Evolutionary conservation across 23 tunicate genomes (phyloP), one percentile per base, ranked within the genome.

Genomic region (Ascidia mentula): DNA sequence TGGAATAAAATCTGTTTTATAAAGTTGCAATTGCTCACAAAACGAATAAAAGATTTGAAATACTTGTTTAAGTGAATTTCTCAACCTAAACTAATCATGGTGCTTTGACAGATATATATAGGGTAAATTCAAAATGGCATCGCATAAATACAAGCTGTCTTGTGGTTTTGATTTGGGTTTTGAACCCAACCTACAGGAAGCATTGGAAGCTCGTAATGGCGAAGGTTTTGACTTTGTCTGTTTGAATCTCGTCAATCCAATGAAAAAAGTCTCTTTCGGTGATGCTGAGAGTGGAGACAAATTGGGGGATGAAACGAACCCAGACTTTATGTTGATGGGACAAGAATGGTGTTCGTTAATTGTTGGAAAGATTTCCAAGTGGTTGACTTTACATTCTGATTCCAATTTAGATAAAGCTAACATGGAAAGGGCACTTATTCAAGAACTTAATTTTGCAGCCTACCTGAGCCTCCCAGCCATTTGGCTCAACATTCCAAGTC

Each of bases 201-300:
- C 97, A 12, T 73, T 92, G 74, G 83, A 83, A 38, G 36, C 65
- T 35, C 37, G 89, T 17, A 59, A 88, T 75, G 71, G 81, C 28
- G 90, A 92, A 60, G 97, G 97, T 6, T 92, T 82, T 45, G 97
- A 92, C 45, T 92, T 92, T 71, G 75, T 75, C 18, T 87, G 92
- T 70, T n/a, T 85, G 2, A 40, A 79, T 42, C 46, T 92, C 40
- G 92, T 92, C 13, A 83, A 83, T 33, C 80, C 84, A 20, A 42
- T 59, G 18, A 60, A 80, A 22, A 71, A 33, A 31, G 34, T 45
- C 18, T 37, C 82, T 13, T 87, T 92, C 46, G 30, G 38, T 17
- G 45, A 77, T 36, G 70, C 85, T 46, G 81, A 74, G 35, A 69
- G 18, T 45, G 89, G 85, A 18, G 37, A 92, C 26, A 76, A 70